Percentiles rank a stretch among this genome's conserved stretches.
Evolutionary conservation across 37 sponge, comb jelly and placozoan genomes (phyloP).

Genomic region (Chondrilla cf. caribensis): DNA sequence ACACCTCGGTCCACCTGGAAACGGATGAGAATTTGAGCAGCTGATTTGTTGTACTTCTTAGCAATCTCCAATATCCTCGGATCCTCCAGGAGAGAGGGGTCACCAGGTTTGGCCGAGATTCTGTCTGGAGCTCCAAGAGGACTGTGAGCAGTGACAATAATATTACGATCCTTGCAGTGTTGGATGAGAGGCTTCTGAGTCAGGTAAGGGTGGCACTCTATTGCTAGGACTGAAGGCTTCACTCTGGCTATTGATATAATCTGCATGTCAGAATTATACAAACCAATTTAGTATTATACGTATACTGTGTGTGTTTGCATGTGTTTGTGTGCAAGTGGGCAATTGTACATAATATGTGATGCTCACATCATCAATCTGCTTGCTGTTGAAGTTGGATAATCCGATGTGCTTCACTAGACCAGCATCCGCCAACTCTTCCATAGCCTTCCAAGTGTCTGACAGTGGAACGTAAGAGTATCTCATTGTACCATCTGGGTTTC

Average conservation of each 20-base stretch:
- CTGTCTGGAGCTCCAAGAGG: conserved; percentile 86
- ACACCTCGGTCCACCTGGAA: conserved; percentile 76
- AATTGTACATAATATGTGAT: background rate
- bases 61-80: conserved; percentile 68
- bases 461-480: conserved; percentile 47
- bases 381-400: conserved; percentile 91
- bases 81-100: conserved; percentile 73
- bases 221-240: conserved; percentile 78
- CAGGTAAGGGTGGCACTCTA: conserved; percentile 89
- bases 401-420: conserved; percentile 87
- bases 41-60: conserved; percentile 69
- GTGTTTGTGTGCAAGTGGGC: too few species aligned
- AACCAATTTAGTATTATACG: too few species aligned
- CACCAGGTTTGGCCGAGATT: conserved; percentile 84
- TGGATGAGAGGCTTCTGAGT: conserved; percentile 69
- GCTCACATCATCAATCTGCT: conserved; percentile 81
- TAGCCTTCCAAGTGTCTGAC: conserved; percentile 80
- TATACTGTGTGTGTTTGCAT: too few species aligned
- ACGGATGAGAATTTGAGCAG: conserved; percentile 81
- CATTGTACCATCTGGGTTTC: conserved; percentile 72
- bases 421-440: conserved; percentile 87
- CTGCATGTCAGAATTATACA: conserved; percentile 3
- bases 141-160: conserved; percentile 67
- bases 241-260: conserved; percentile 45
- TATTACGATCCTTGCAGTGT: conserved; percentile 44